phyloP scores from a whole-genome alignment of 1,140 invertebrate species.

The Brachionus paranguensis region DNA sequence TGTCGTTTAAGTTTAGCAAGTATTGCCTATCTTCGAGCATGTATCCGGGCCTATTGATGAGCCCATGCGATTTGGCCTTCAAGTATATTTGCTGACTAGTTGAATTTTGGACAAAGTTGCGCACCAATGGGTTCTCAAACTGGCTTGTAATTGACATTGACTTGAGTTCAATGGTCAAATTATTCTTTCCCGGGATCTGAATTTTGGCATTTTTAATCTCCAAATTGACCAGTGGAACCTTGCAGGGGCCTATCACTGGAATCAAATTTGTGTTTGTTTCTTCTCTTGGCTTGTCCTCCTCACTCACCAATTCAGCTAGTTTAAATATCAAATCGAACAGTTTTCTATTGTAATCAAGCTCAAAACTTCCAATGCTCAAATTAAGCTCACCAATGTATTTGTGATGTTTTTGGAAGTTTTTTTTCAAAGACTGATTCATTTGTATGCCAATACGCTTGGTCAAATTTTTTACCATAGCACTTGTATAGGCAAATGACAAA shows the following conservation, averaged over 20 bases:
- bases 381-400: background rate
- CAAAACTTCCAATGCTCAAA: background rate
- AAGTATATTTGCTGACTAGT: background rate
- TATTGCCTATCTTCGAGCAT: conserved; percentile 33
- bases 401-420: background rate
- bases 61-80: background rate
- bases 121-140: conserved; percentile 5
- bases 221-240: background rate
- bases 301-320: background rate
- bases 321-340: background rate
- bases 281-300: too few relatives aligned
- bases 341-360: background rate
- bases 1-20: background rate
- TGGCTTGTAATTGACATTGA: background rate
- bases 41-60: conserved; percentile 13
- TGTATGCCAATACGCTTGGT: background rate
- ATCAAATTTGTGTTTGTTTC: background rate
- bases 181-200: background rate
- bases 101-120: conserved; percentile 15
- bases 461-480: background rate
- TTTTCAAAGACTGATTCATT: background rate
- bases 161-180: background rate
- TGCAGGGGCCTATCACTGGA: background rate
- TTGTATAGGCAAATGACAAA: background rate
- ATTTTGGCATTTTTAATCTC: background rate